Percentiles rank a stretch among this genome's conserved stretches.
Evolutionary conservation across 35 echinoderm and acorn worm genomes (phyloP).

Genomic region (Patiria miniata): DNA sequence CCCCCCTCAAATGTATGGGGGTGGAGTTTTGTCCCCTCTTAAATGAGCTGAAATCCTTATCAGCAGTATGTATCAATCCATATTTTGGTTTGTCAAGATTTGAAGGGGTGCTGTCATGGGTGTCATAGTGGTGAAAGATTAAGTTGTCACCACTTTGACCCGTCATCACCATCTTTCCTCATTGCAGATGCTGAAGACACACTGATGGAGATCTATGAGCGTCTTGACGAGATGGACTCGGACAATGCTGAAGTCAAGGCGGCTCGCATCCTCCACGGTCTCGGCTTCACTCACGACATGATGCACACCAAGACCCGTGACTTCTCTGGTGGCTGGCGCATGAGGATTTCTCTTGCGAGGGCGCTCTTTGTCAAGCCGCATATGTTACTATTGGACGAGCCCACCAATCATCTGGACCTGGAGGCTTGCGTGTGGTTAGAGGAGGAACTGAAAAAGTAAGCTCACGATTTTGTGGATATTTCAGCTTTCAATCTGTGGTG

Average conservation of each 20-base stretch:
- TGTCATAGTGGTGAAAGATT: too few species aligned
- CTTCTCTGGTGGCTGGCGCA: slow-evolving; percentile 98
- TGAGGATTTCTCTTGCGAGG: slow-evolving; percentile 96
- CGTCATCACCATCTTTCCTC: too few species aligned
- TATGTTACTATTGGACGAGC: slow-evolving; percentile 88
- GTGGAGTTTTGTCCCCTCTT: too few species aligned
- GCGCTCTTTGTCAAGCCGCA: slow-evolving; percentile 95
- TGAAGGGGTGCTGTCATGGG: too few species aligned
- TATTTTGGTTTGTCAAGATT: too few species aligned
- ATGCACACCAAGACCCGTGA: slow-evolving; percentile 88
- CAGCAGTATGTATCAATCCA: too few species aligned
- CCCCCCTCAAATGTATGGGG: too few species aligned
- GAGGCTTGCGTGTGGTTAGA: slow-evolving; percentile 99
- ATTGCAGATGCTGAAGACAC: slow-evolving; percentile 81
- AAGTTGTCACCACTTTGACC: too few species aligned
- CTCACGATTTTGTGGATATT: background rate
- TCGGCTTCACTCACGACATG: slow-evolving; percentile 88
- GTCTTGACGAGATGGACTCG: slow-evolving; percentile 94
- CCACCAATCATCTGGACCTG: slow-evolving; percentile 95
- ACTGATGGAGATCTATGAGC: slow-evolving; percentile 91
- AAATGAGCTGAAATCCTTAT: too few species aligned
- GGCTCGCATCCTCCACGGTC: slow-evolving; percentile 84
- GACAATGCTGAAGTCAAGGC: slow-evolving; percentile 92
- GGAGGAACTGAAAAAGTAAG: slow-evolving; percentile 90
- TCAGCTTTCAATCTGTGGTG: too few species aligned